Conservation (phyloP, 1,140 invertebrate genomes). For the Euglossa dilemma region DNA sequence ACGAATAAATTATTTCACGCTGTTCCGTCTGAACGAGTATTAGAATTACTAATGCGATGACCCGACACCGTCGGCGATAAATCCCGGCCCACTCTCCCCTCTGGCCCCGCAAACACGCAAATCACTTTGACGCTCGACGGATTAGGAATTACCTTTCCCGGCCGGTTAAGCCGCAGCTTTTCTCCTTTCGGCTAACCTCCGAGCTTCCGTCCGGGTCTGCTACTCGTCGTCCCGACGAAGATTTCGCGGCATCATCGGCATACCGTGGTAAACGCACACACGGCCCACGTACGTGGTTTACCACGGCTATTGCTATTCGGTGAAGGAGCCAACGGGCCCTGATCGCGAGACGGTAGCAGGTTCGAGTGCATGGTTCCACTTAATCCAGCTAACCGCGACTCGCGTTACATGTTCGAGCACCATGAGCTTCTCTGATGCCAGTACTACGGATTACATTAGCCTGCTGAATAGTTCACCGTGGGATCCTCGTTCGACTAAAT, state of each 20-base stretch:
- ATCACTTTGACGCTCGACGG: background rate
- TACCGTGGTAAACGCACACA: background rate
- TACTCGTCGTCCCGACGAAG: constrained; percentile 27
- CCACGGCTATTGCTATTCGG: constrained; percentile 48
- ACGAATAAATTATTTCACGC: no score
- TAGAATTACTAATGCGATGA: background rate
- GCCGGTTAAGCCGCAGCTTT: constrained; percentile 4
- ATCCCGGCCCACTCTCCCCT: constrained; percentile 19
- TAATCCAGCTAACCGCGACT: constrained; percentile 14
- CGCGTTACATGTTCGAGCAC: constrained; percentile 3
- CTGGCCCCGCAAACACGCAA: background rate
- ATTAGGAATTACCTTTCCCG: constrained; percentile 36
- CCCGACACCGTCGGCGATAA: background rate
- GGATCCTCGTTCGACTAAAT: background rate
- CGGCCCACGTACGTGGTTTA: constrained; percentile 7
- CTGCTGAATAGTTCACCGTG: background rate
- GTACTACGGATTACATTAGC: background rate
- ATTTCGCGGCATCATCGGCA: constrained; percentile 45
- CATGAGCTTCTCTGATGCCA: background rate
- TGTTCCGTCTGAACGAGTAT: no score
- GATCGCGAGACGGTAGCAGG: constrained; percentile 23
- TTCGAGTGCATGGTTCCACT: background rate
- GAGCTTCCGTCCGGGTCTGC: background rate
- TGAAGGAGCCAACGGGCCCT: background rate
- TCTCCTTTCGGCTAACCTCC: background rate